Evolutionary conservation across 2,113 vertebrate species (phyloP).

Genomic region (Nansenia antarctica): DNA sequence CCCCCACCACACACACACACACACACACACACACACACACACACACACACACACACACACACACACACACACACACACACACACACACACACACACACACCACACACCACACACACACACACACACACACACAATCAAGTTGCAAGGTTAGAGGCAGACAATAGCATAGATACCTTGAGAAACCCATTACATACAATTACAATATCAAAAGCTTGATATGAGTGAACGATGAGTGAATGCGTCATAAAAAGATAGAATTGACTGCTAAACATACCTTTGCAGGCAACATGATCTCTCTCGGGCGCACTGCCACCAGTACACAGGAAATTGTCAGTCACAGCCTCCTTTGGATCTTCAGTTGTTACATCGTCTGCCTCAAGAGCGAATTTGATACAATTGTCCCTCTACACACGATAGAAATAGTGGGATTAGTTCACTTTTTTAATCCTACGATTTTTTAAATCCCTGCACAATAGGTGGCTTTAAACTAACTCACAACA

Average conservation of each 20-base stretch:
- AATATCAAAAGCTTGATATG: too few species aligned
- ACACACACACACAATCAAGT: neutral
- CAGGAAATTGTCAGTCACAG: conserved; percentile 72
- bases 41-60: neutral
- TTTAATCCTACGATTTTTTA: too few species aligned
- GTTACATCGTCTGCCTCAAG: conserved; percentile 24
- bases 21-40: neutral
- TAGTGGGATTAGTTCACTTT: too few species aligned
- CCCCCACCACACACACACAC: neutral
- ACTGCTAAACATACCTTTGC: conserved; percentile 53
- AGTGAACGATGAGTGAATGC: too few species aligned
- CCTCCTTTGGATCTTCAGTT: neutral
- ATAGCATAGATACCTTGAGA: too few species aligned
- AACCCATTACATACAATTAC: too few species aligned
- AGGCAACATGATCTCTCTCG: conserved; percentile 56
- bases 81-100: neutral
- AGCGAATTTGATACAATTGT: conserved; percentile 61
- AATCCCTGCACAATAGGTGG: too few species aligned
- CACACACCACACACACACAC: neutral
- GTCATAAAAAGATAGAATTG: neutral
- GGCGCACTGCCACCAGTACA: conserved; percentile 60
- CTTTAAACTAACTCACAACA: too few species aligned
- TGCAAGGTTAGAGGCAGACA: neutral
- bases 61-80: neutral
- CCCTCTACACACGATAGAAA: conserved; percentile 46